A percentile compares a stretch with the other conserved stretches of the same genome.
These are phyloP conservation scores for Keiferia lycopersicella DNA, from an alignment of 2,888 invertebrate genomes.

Conservation along the genomic window DNA sequence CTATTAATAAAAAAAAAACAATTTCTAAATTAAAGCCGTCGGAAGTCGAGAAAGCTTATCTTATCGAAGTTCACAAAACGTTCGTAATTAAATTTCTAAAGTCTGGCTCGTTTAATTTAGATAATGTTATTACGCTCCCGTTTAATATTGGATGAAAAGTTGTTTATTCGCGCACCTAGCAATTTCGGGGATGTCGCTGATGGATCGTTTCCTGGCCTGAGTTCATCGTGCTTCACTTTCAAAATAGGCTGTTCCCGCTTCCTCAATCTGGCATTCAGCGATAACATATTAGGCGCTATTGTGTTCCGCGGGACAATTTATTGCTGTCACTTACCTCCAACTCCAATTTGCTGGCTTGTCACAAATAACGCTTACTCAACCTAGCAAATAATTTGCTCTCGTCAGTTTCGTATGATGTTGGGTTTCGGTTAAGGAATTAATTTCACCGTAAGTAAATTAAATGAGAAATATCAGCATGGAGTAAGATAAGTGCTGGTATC, in stretches of 20 bases:
- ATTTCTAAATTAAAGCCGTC: conserved; percentile 40
- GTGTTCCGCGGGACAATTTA: conserved; percentile 36
- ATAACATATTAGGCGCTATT: conserved; percentile 47
- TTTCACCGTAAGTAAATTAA: too few relatives aligned
- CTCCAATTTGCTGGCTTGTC: conserved; percentile 28
- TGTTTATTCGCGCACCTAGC: conserved; percentile 54
- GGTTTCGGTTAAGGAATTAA: neutral
- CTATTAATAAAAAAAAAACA: conserved; percentile 38
- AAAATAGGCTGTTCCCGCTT: conserved; percentile 58
- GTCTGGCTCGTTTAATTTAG: conserved; percentile 45
- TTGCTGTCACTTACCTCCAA: conserved; percentile 37
- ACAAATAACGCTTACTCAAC: conserved; percentile 23
- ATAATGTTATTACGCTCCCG: conserved; percentile 47
- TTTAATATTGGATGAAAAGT: conserved; percentile 47
- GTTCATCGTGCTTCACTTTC: conserved; percentile 45
- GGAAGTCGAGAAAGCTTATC: conserved; percentile 39
- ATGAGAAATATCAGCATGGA: conserved; percentile 76
- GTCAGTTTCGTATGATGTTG: neutral
- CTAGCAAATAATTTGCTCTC: conserved; percentile 9
- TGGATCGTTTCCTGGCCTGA: conserved; percentile 60
- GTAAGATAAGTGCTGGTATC: too few relatives aligned
- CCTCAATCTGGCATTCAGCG: conserved; percentile 53
- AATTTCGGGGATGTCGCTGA: conserved; percentile 58
- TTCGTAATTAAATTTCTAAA: conserved; percentile 48
- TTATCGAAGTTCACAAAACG: conserved; percentile 41